A percentile compares a stretch with the other conserved stretches of the same genome.
These are phyloP conservation scores for Coptotermes formosanus DNA, from an alignment of 1,140 invertebrate species.

Conservation along the genomic window DNA sequence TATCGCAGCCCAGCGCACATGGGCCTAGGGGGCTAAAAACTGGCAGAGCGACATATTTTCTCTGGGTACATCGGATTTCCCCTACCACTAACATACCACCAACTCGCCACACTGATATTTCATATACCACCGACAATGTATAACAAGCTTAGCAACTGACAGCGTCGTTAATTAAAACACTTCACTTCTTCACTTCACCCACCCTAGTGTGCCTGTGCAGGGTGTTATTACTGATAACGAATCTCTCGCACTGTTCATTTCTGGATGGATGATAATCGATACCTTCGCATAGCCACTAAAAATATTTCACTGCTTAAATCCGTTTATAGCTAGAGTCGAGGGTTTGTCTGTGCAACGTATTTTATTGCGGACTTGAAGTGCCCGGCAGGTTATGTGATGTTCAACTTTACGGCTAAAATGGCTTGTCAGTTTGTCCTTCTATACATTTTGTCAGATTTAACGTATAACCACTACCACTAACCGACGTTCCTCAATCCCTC, in stretches of 20 bases:
- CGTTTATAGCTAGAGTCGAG: not conserved
- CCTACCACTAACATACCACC: no score
- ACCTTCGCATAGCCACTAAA: not conserved
- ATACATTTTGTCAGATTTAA: slow-evolving; percentile 11
- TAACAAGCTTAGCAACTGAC: no score
- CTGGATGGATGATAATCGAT: not conserved
- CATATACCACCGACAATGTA: no score
- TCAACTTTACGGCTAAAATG: not conserved
- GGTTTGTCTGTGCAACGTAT: not conserved
- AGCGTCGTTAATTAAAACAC: no score
- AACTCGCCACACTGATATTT: no score
- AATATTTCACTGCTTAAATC: slow-evolving; percentile 7
- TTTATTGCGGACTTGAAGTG: not conserved
- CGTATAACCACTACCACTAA: not conserved
- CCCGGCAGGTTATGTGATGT: not conserved
- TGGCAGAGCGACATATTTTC: no score
- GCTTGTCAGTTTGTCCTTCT: not conserved
- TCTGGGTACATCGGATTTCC: no score
- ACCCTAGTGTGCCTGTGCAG: not conserved
- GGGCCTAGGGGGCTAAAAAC: no score
- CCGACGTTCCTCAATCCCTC: not conserved
- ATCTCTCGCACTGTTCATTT: not conserved
- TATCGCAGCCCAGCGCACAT: no score
- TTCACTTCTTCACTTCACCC: not conserved
- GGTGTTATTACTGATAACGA: not conserved